These are phyloP conservation scores for Tanytarsus gracilentus DNA, from an alignment of 2,888 invertebrate species.

Conservation along the genomic window DNA sequence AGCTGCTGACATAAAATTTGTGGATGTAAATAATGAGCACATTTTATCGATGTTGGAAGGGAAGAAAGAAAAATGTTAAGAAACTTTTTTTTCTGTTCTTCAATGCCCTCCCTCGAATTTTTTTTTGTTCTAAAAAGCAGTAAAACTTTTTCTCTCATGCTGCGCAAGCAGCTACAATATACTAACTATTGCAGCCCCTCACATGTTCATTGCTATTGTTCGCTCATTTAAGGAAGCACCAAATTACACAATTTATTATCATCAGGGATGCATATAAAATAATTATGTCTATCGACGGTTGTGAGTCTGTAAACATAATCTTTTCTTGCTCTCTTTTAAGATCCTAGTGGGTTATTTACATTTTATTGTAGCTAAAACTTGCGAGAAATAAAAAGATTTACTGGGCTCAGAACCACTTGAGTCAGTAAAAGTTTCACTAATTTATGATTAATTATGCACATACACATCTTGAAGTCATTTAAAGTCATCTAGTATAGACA, in stretches of 20 bases:
- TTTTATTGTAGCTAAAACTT: background rate
- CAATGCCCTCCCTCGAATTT: background rate
- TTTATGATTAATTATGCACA: slow-evolving; percentile 28
- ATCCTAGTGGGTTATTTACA: background rate
- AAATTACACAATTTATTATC: slow-evolving; percentile 27
- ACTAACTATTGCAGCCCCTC: no score
- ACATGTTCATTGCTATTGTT: no score
- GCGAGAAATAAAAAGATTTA: background rate
- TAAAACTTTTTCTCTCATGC: background rate
- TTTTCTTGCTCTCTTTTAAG: no score
- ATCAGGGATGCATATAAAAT: slow-evolving; percentile 23
- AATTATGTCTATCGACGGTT: slow-evolving; percentile 23
- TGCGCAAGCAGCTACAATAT: background rate
- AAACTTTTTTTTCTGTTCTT: background rate
- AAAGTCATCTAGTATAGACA: background rate
- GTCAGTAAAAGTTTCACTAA: slow-evolving; percentile 10
- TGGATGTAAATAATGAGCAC: slow-evolving; percentile 3
- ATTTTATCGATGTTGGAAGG: background rate
- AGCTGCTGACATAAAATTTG: slow-evolving; percentile 11
- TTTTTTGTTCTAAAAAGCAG: background rate
- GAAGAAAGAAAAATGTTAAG: background rate
- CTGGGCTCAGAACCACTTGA: background rate
- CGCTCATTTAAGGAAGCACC: background rate
- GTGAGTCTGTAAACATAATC: no score
- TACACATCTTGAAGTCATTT: slow-evolving; percentile 4